These are phyloP conservation scores for Caenorhabditis latens DNA, from an alignment of 1,140 invertebrate species.

Conservation along the genomic window DNA sequence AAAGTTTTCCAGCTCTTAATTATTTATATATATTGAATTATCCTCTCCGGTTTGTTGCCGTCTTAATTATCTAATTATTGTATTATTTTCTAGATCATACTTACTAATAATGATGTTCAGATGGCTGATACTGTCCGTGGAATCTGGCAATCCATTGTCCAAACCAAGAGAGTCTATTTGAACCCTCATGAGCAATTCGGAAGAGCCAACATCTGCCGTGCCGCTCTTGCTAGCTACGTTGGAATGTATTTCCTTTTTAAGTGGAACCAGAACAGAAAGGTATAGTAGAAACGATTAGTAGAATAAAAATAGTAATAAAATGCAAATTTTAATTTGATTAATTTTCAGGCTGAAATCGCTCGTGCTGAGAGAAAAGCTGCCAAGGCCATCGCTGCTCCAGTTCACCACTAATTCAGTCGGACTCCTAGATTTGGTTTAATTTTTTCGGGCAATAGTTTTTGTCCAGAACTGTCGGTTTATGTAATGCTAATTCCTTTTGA, in stretches of 20 bases:
- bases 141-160: slow-evolving; percentile 68
- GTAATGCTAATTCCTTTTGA: slow-evolving; percentile 41
- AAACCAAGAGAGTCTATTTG: slow-evolving; percentile 70
- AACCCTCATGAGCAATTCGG: slow-evolving; percentile 73
- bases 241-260: slow-evolving; percentile 71
- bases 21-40: neutral
- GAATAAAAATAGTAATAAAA: too few relatives aligned
- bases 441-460: slow-evolving; percentile 26
- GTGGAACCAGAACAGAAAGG: slow-evolving; percentile 69
- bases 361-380: slow-evolving; percentile 44
- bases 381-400: slow-evolving; percentile 29
- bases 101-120: neutral
- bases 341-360: slow-evolving; percentile 46
- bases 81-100: neutral
- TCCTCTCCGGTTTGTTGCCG: neutral
- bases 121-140: slow-evolving; percentile 67
- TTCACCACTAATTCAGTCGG: slow-evolving; percentile 22
- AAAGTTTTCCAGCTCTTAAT: neutral
- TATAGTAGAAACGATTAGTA: slow-evolving; percentile 5
- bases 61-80: neutral
- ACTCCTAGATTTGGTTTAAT: slow-evolving; percentile 31
- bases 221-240: slow-evolving; percentile 70
- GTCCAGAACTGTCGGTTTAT: slow-evolving; percentile 37
- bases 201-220: slow-evolving; percentile 71
- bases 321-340: neutral